A percentile compares a stretch with the other conserved stretches of the same genome.
Evolutionary conservation across 2,888 invertebrate genomes (phyloP).

Genomic region (Catocala fraxini): DNA sequence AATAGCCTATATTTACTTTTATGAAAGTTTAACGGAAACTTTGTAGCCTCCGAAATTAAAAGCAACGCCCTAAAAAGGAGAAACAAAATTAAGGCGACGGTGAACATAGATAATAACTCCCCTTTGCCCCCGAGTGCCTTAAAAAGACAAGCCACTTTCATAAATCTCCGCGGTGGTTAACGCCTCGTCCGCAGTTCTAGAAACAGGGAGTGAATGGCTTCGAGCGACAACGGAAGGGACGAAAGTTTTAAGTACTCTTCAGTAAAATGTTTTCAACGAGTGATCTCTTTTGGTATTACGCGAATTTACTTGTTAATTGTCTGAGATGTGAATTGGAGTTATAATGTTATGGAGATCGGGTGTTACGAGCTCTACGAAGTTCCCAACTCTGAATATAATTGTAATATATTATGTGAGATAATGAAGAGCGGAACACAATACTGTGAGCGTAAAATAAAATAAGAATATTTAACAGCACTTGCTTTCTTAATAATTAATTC

Average conservation of each 20-base stretch:
- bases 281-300: slow-evolving; percentile 71
- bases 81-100: slow-evolving; percentile 68
- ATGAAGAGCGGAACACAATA: slow-evolving; percentile 34
- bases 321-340: slow-evolving; percentile 54
- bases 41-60: slow-evolving; percentile 63
- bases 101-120: slow-evolving; percentile 75
- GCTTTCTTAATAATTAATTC: slow-evolving; percentile 33
- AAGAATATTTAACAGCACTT: slow-evolving; percentile 33
- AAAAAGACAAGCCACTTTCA: slow-evolving; percentile 78
- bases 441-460: slow-evolving; percentile 36
- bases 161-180: slow-evolving; percentile 79
- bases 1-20: slow-evolving; percentile 62
- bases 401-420: slow-evolving; percentile 41
- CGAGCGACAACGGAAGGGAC: slow-evolving; percentile 67
- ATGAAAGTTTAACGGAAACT: slow-evolving; percentile 57
- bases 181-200: slow-evolving; percentile 75
- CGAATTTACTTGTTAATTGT: slow-evolving; percentile 70
- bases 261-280: slow-evolving; percentile 73
- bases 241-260: slow-evolving; percentile 77
- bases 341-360: slow-evolving; percentile 45
- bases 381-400: slow-evolving; percentile 47
- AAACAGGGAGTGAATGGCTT: slow-evolving; percentile 71
- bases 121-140: slow-evolving; percentile 68
- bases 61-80: slow-evolving; percentile 62
- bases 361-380: slow-evolving; percentile 44